Evolutionary conservation across 2,113 vertebrate species (phyloP).

Genomic region (Prochilodus magdalenae): DNA sequence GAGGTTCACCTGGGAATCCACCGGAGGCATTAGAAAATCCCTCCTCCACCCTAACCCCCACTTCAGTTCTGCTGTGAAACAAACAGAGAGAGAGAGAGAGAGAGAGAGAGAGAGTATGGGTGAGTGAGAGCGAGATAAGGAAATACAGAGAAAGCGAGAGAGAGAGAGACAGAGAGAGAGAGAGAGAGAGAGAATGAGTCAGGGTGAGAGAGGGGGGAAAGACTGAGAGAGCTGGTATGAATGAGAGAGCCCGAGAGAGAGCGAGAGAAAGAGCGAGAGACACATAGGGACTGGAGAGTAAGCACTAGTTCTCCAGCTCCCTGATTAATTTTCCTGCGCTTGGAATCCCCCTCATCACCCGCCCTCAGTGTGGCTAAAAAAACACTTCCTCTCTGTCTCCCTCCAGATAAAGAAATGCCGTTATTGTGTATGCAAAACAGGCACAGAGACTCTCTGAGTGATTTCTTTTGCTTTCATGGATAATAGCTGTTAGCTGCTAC

Average conservation of each 20-base stretch:
- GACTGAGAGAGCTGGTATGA: not conserved
- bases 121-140: not conserved
- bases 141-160: conserved; percentile 52
- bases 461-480: conserved; percentile 36
- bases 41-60: conserved; percentile 21
- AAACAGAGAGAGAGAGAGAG: conserved; percentile 11
- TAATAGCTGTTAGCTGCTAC: conserved; percentile 9
- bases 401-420: conserved; percentile 50
- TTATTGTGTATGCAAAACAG: conserved; percentile 57
- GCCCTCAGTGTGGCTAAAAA: conserved; percentile 47
- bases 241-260: conserved; percentile 49
- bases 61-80: conserved; percentile 29
- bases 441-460: conserved; percentile 14
- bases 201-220: not conserved
- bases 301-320: conserved; percentile 60
- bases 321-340: conserved; percentile 65
- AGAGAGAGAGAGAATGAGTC: conserved; percentile 49
- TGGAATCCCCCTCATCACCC: conserved; percentile 73
- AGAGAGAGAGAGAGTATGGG: too few species aligned
- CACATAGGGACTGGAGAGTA: conserved; percentile 48
- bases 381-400: conserved; percentile 50
- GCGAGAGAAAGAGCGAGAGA: conserved; percentile 59
- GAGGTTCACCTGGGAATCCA: conserved; percentile 54
- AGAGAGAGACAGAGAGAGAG: conserved; percentile 48
- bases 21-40: conserved; percentile 47